These are phyloP conservation scores for Albula goreensis DNA, from an alignment of 2,113 vertebrate species.

Conservation along the genomic window DNA sequence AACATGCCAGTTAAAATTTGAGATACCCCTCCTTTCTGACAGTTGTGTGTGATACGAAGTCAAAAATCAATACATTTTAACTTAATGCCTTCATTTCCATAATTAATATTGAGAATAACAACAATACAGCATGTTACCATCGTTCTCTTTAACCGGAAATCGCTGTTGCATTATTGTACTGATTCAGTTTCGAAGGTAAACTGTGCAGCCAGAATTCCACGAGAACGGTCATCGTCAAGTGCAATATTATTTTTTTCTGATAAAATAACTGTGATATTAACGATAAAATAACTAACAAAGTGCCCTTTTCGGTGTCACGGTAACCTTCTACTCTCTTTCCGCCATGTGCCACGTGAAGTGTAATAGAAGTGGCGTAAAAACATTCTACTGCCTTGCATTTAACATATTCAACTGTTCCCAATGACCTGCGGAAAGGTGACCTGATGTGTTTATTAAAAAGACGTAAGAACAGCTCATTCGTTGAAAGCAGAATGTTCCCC, in stretches of 20 bases:
- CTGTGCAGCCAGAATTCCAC: background rate
- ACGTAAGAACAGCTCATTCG: conserved; percentile 30
- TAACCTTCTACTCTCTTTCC: background rate
- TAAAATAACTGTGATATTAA: background rate
- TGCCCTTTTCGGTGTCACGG: background rate
- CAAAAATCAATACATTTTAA: background rate
- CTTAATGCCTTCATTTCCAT: background rate
- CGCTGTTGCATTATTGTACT: background rate
- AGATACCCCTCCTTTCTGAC: background rate
- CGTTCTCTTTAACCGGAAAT: background rate
- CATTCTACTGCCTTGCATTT: conserved; percentile 1
- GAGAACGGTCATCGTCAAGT: background rate
- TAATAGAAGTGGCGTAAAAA: background rate
- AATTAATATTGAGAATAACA: too few relatives aligned
- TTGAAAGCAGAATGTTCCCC: conserved; percentile 26
- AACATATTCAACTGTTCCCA: conserved; percentile 7
- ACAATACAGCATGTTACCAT: too few relatives aligned
- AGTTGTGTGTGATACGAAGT: background rate
- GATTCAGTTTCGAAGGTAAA: background rate
- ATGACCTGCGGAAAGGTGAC: conserved; percentile 23
- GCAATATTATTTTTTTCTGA: background rate
- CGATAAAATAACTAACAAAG: background rate
- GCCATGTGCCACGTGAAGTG: background rate
- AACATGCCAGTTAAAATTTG: background rate
- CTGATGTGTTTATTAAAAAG: conserved; percentile 41